phyloP scores from a whole-genome alignment of 1,140 invertebrate species.

The Cecropterus lyciades region DNA sequence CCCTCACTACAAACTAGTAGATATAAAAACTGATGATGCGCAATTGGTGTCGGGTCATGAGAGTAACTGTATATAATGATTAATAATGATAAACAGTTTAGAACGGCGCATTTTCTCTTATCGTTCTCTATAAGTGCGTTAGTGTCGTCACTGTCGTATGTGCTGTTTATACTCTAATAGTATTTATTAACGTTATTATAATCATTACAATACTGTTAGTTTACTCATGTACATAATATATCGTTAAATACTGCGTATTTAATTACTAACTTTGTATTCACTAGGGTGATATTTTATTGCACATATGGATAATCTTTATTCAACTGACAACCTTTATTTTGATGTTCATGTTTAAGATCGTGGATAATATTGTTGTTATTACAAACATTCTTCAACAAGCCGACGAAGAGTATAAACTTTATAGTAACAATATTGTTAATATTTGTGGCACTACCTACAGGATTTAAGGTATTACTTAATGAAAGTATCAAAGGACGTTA shows the following conservation, averaged over 20 bases:
- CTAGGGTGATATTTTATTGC: too few species aligned
- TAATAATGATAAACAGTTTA: conserved; percentile 18
- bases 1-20: too few species aligned
- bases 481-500: too few species aligned
- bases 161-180: not conserved
- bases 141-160: conserved; percentile 1
- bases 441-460: too few species aligned
- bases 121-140: conserved; percentile 17
- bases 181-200: conserved; percentile 22
- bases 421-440: too few species aligned
- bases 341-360: too few species aligned
- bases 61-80: conserved; percentile 15
- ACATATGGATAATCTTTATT: too few species aligned
- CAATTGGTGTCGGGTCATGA: conserved; percentile 28
- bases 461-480: too few species aligned
- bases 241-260: conserved; percentile 4
- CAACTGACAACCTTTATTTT: too few species aligned
- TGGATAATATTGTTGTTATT: too few species aligned
- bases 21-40: conserved; percentile 13
- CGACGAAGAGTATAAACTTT: too few species aligned
- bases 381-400: too few species aligned
- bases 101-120: conserved; percentile 33
- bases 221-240: not conserved
- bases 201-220: not conserved
- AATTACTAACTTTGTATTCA: not conserved